Percentiles rank a stretch among this genome's conserved stretches.
phyloP scores from a whole-genome alignment of 2,113 vertebrate genomes.

The Zosterops lateralis region DNA sequence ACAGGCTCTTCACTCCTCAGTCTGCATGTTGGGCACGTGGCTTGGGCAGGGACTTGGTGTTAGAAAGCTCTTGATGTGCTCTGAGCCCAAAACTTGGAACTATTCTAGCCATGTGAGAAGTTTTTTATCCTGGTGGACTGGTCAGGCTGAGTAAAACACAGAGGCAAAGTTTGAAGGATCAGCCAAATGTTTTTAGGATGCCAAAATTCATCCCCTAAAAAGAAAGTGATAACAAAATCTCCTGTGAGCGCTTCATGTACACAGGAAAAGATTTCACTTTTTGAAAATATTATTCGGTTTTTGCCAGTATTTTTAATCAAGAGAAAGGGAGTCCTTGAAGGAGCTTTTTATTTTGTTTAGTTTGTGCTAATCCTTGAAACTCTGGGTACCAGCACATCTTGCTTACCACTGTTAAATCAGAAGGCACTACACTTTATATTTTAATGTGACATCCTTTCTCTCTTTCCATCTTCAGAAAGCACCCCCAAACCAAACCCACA shows the following conservation, averaged over 20 bases:
- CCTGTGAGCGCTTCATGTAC: not conserved
- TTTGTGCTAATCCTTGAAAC: not conserved
- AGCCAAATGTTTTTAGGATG: not conserved
- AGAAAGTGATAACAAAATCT: not conserved
- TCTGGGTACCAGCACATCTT: not conserved
- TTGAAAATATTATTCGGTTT: not conserved
- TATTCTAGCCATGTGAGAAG: not conserved
- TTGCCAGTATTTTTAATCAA: not conserved
- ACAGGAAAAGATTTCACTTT: not conserved
- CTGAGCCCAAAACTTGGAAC: not conserved
- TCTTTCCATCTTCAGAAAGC: not conserved
- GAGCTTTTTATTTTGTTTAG: not conserved
- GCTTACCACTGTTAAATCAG: not conserved
- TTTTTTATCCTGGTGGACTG: not conserved
- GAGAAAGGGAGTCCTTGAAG: not conserved
- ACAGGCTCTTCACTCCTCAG: not conserved
- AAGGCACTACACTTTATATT: not conserved
- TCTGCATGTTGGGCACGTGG: rapidly evolving
- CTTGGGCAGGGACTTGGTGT: not conserved
- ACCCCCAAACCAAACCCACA: not conserved
- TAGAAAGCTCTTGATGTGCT: not conserved
- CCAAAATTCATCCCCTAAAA: not conserved
- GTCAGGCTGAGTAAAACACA: not conserved
- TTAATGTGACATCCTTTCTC: not conserved
- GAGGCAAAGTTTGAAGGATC: not conserved